Evolutionary conservation across 2,797 vertebrate genomes (phyloP).

Genomic region (Chaenodraco wilsoni): DNA sequence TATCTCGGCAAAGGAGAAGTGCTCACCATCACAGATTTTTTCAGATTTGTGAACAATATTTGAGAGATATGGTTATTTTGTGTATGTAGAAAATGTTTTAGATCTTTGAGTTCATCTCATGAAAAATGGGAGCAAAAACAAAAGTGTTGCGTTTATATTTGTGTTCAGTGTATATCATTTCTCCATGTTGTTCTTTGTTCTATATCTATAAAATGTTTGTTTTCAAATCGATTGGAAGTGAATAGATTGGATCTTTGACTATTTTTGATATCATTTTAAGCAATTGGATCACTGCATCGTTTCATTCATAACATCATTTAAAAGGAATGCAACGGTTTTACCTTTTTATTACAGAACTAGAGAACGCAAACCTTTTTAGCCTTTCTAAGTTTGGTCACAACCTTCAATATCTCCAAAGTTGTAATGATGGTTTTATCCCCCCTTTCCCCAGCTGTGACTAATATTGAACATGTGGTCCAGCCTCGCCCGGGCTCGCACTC

Average conservation of each 20-base stretch:
- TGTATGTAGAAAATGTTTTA: too few relatives aligned
- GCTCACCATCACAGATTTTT: too few relatives aligned
- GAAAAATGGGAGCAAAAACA: too few relatives aligned
- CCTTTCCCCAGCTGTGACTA: conserved; percentile 81
- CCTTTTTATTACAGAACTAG: neutral
- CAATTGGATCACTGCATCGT: neutral
- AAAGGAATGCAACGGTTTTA: neutral
- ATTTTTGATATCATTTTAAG: neutral
- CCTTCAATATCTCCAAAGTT: neutral
- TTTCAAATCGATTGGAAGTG: neutral
- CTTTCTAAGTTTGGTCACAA: neutral
- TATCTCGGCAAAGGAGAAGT: too few relatives aligned
- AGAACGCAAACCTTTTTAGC: neutral
- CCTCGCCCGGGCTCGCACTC: conserved; percentile 63
- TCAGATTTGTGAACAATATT: too few relatives aligned
- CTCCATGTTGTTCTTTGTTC: neutral
- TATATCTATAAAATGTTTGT: neutral
- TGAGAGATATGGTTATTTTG: too few relatives aligned
- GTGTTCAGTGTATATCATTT: neutral
- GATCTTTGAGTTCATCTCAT: too few relatives aligned
- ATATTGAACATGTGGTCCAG: conserved; percentile 78
- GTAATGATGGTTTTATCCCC: conserved; percentile 39
- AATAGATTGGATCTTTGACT: neutral
- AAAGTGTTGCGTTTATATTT: too few relatives aligned
- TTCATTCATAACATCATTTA: neutral